These are phyloP conservation scores for Pristionchus maxplancki DNA, from an alignment of 2,888 invertebrate species.

Conservation along the genomic window DNA sequence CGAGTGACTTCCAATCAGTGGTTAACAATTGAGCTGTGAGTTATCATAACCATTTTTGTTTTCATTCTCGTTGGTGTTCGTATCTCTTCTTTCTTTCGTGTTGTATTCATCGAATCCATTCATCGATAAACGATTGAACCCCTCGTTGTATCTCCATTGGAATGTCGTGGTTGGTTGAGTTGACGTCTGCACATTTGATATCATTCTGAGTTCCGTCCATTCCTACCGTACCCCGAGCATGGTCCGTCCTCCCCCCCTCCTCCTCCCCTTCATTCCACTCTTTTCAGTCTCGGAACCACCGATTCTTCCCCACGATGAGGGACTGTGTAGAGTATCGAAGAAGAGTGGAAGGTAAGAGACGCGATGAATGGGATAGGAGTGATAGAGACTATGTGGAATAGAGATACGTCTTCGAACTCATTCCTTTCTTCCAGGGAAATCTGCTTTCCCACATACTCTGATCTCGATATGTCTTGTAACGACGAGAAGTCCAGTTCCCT, in stretches of 20 bases:
- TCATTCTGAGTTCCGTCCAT: constrained; percentile 20
- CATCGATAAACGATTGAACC: constrained; percentile 12
- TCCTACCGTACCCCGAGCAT: constrained; percentile 47
- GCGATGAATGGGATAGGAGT: background rate
- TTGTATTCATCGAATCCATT: background rate
- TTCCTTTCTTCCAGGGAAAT: constrained; percentile 58
- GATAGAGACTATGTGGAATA: background rate
- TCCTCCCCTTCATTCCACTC: background rate
- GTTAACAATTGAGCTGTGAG: constrained; percentile 39
- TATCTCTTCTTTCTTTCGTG: background rate
- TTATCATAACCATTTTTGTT: constrained; percentile 47
- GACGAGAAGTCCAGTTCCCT: constrained; percentile 67
- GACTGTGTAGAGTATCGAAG: constrained; percentile 70
- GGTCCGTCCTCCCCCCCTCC: background rate
- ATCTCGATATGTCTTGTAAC: constrained; percentile 75
- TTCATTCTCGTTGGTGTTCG: background rate
- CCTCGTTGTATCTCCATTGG: background rate
- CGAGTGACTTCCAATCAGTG: constrained; percentile 44
- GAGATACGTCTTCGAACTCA: background rate
- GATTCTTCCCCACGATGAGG: constrained; percentile 75
- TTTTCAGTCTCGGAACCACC: constrained; percentile 76
- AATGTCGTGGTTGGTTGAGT: constrained; percentile 20
- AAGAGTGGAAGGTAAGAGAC: constrained; percentile 60
- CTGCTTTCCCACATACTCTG: constrained; percentile 74
- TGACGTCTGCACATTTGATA: constrained; percentile 15